These are phyloP conservation scores for Steinernema hermaphroditum DNA, from an alignment of 2,888 invertebrate species.

Conservation along the genomic window DNA sequence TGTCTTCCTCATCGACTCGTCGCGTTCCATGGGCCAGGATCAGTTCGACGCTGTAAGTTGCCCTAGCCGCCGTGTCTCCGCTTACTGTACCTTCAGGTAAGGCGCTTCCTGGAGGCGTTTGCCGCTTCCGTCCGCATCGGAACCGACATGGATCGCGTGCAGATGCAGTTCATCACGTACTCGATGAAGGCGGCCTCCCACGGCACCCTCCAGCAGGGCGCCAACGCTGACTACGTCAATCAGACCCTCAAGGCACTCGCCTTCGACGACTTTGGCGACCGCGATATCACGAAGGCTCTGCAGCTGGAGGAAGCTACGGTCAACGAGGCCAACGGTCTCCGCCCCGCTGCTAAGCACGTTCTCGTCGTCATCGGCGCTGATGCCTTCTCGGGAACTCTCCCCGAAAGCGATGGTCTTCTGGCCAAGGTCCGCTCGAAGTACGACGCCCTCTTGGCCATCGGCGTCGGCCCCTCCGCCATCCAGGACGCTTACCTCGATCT, in stretches of 20 bases:
- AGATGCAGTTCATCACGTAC: conserved; percentile 32
- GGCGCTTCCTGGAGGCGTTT: background rate
- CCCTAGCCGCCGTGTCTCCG: background rate
- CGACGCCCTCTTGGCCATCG: conserved; percentile 34
- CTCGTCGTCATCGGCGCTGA: conserved; percentile 34
- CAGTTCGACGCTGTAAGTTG: conserved; percentile 13
- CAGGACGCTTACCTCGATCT: conserved; percentile 40
- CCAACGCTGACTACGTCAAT: conserved; percentile 18
- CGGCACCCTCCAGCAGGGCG: conserved; percentile 27
- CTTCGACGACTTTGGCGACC: conserved; percentile 13
- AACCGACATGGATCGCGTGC: conserved; percentile 14
- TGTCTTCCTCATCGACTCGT: conserved; percentile 14
- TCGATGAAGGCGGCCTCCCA: conserved; percentile 28
- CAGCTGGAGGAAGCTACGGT: conserved; percentile 30
- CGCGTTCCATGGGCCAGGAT: background rate
- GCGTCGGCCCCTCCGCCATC: conserved; percentile 44
- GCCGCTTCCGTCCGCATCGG: conserved; percentile 28
- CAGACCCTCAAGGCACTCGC: conserved; percentile 21
- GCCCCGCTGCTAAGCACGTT: conserved; percentile 32
- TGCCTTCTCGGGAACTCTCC: conserved; percentile 31
- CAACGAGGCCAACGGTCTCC: conserved; percentile 31
- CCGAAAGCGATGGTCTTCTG: conserved; percentile 27
- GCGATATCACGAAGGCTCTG: conserved; percentile 33
- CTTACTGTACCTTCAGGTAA: background rate
- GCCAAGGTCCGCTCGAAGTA: conserved; percentile 30